Conservation (phyloP, 1,140 invertebrate species). For the Apocrypta bakeri region DNA sequence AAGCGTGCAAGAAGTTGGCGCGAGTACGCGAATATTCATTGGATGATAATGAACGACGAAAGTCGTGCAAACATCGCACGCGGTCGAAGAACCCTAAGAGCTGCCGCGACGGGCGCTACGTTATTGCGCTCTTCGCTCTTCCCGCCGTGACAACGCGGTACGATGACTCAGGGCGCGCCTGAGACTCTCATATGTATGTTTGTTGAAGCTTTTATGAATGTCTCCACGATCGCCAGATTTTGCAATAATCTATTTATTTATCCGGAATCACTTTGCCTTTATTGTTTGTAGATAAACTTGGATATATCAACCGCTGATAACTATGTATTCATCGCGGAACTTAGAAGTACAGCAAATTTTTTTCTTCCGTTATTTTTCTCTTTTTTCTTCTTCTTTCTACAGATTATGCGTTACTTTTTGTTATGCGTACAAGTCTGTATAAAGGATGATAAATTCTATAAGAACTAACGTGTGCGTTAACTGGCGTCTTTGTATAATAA, state of each 20-base stretch:
- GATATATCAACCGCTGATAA: no score
- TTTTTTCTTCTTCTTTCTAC: conserved; percentile 37
- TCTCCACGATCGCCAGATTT: background rate
- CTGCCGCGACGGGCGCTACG: background rate
- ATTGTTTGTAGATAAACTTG: no score
- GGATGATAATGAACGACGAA: conserved; percentile 43
- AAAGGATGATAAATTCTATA: conserved; percentile 50
- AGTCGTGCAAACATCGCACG: conserved; percentile 30
- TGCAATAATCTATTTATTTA: no score
- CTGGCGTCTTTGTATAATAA: conserved; percentile 38
- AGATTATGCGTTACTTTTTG: conserved; percentile 36
- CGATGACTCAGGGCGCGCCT: conserved; percentile 15
- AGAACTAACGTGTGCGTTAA: conserved; percentile 36
- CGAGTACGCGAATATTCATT: conserved; percentile 39
- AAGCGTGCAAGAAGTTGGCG: conserved; percentile 7
- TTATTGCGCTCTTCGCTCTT: background rate
- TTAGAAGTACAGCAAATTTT: no score
- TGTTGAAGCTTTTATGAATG: background rate
- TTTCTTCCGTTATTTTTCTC: background rate
- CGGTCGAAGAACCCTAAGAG: conserved; percentile 20
- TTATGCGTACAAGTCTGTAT: conserved; percentile 3
- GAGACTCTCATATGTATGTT: background rate
- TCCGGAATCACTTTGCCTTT: no score
- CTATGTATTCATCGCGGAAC: no score
- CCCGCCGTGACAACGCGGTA: background rate